Evolutionary conservation across 2,888 invertebrate species (phyloP).

Genomic region (Eumerus sabulonum): DNA sequence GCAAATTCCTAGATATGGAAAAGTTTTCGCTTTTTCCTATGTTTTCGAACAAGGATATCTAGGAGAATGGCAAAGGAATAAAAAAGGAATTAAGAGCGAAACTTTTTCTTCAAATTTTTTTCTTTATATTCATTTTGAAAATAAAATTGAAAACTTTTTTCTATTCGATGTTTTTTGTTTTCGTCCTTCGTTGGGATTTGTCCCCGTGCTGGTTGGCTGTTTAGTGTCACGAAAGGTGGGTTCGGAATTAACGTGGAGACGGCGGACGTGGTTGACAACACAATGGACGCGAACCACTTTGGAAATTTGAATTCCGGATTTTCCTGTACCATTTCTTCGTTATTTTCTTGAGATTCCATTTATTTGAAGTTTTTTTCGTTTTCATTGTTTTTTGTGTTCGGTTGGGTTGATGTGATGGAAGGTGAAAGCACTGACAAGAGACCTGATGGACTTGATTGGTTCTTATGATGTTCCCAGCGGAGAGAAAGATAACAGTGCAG

Average conservation of each 20-base stretch:
- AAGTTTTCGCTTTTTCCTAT: constrained; percentile 45
- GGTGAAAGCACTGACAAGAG: constrained; percentile 59
- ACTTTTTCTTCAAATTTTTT: constrained; percentile 43
- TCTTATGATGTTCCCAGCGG: constrained; percentile 54
- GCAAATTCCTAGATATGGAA: constrained; percentile 68
- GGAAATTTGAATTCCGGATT: constrained; percentile 62
- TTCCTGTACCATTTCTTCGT: neutral
- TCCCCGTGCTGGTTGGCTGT: constrained; percentile 41
- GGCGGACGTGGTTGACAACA: constrained; percentile 42
- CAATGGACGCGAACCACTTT: constrained; percentile 66
- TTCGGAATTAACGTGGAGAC: neutral
- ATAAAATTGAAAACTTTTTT: constrained; percentile 65
- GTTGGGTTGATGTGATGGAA: constrained; percentile 19
- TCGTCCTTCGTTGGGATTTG: constrained; percentile 10
- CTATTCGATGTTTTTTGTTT: constrained; percentile 13
- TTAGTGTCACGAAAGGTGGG: constrained; percentile 55
- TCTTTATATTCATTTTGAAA: constrained; percentile 52
- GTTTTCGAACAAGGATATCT: constrained; percentile 12
- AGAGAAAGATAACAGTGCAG: constrained; percentile 48
- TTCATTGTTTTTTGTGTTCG: neutral
- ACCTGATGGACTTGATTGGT: constrained; percentile 62
- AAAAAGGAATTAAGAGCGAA: constrained; percentile 51
- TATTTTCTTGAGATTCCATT: too few species aligned
- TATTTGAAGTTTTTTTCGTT: constrained; percentile 16
- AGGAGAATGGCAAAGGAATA: constrained; percentile 48